Base-by-base conservation (phyloP, 1,140 invertebrate species). In the Artemia franciscana region DNA sequence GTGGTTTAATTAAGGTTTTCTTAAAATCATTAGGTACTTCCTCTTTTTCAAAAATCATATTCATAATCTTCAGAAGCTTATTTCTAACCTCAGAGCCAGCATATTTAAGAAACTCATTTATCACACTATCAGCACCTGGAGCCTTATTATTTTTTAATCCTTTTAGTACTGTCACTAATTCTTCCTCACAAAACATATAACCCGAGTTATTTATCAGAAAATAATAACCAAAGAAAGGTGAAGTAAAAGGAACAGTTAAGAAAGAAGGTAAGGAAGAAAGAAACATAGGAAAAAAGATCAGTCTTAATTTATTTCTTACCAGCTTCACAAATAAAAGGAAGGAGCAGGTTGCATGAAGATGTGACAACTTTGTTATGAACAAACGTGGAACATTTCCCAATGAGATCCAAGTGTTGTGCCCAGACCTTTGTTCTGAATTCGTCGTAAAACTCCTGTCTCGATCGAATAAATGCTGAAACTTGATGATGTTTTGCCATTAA, bases 281-380 rank as follows among this genome's bases (percentile, higher is more conserved):
- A 18, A 3, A 18, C 12, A 18, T 12, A 18, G 39, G 39, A 18
- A 18, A 18, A n/a, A 7, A 7, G 30, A 51, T 18, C 3, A 15
- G 12, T 51, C 21, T 18, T 51, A 15, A 1, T 18, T 51, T 3
- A 51, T 18, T 51, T 51, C 74, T 77, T 75, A 89, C 88, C 88
- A 68, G 88, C 89, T 80, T 95, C 91, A 71, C 91, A 95, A 57
- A 95, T 80, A 67, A 93, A 93, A 2, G 88, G 81, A 68, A 85
- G 82, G 63, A 84, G 79, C 68, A 82, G 79, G 51, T 77, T 71
- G 69, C 91, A 94, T 65, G 88, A 78, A 60, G 83, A 84, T 15
- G 83, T 64, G 25, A 68, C 63, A 1, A 73, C 68, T 51, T 66
- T 66, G 26, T 67, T 64, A 71, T 85, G 85, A 0, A 84, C 81